Evolutionary conservation across 2,113 vertebrate genomes (phyloP).

Genomic region (Sapayoa aenigma): DNA sequence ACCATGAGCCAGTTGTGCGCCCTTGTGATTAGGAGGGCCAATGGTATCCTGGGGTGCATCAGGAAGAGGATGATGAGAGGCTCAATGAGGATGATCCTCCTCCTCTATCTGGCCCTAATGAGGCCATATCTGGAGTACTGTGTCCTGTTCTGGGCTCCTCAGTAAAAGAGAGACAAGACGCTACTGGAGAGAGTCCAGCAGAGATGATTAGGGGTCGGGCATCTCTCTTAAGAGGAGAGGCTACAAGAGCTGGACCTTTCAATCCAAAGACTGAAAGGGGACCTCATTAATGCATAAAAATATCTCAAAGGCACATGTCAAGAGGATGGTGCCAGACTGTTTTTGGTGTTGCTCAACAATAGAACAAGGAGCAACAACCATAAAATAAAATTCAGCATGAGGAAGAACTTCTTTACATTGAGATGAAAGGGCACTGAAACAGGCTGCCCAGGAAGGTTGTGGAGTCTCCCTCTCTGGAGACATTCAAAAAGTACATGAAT

Average conservation of each 20-base stretch:
- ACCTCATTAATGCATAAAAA: not conserved
- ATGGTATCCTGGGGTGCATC: too few species aligned
- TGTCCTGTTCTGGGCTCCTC: not conserved
- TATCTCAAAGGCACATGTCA: not conserved
- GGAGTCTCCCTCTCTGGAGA: not conserved
- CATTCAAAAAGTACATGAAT: not conserved
- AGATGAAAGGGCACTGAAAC: not conserved
- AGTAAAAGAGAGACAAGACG: not conserved
- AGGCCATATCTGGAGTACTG: not conserved
- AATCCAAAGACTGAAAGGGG: not conserved
- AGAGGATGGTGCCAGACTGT: not conserved
- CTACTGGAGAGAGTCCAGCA: not conserved
- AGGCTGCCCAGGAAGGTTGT: accelerated
- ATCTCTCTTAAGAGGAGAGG: not conserved
- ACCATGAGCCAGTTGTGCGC: not conserved
- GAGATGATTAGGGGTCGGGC: not conserved
- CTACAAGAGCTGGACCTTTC: not conserved
- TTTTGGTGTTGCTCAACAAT: not conserved
- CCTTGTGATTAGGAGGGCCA: not conserved
- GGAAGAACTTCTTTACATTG: not conserved
- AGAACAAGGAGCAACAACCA: not conserved
- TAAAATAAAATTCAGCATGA: not conserved
- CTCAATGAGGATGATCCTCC: not conserved
- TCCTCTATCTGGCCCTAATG: not conserved
- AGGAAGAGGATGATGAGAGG: not conserved